phyloP scores from a whole-genome alignment of 2,797 vertebrate genomes.

The Sternotherus odoratus region DNA sequence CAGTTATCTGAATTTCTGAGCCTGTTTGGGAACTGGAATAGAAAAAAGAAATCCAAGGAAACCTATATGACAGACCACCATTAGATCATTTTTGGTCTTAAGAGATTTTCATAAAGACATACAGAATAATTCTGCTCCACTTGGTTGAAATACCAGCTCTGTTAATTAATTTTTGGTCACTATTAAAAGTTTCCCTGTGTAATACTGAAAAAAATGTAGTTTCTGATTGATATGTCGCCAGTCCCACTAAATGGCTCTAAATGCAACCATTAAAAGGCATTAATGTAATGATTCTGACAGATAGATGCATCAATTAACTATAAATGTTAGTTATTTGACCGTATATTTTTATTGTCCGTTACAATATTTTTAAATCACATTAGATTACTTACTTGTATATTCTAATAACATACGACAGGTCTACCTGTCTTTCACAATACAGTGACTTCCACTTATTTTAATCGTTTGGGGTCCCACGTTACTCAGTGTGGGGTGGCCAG shows the following conservation, averaged over 20 bases:
- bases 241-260: background rate
- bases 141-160: background rate
- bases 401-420: background rate
- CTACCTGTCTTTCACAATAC: background rate
- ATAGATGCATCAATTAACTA: background rate
- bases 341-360: background rate
- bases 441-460: background rate
- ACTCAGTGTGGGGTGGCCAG: background rate
- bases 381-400: background rate
- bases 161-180: background rate
- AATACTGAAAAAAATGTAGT: conserved; percentile 26
- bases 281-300: background rate
- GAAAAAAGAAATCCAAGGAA: background rate
- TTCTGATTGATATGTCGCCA: conserved; percentile 12
- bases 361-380: background rate
- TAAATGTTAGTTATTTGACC: background rate
- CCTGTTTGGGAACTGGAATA: background rate
- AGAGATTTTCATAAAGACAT: background rate
- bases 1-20: background rate
- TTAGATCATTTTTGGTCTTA: background rate
- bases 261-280: background rate
- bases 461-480: background rate
- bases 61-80: background rate
- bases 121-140: background rate
- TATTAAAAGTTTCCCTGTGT: conserved; percentile 22